These are phyloP conservation scores for Acanthurus leucopareius DNA, from an alignment of 2,797 vertebrate species.

Conservation along the genomic window DNA sequence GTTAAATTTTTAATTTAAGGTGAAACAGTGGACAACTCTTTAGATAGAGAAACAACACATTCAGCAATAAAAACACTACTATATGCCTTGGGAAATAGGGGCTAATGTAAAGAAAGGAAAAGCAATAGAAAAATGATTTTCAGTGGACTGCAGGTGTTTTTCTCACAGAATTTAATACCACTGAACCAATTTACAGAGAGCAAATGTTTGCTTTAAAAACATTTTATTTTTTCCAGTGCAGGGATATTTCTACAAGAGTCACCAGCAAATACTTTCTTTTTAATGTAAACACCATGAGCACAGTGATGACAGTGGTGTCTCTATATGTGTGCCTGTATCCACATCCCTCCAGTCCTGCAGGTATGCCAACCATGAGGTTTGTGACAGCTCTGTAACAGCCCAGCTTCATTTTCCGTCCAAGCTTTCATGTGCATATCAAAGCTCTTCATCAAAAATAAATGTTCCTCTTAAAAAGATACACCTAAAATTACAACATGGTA, in stretches of 20 bases:
- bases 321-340: neutral
- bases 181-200: neutral
- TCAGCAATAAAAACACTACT: neutral
- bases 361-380: neutral
- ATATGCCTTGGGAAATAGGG: neutral
- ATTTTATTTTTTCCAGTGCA: neutral
- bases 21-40: neutral
- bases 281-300: neutral
- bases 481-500: constrained; percentile 35
- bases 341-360: constrained; percentile 14
- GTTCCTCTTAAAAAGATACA: constrained; percentile 25
- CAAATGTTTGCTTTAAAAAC: constrained; percentile 2
- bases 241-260: neutral
- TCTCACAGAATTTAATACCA: neutral
- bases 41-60: constrained; percentile 1
- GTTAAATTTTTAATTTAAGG: neutral
- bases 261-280: neutral
- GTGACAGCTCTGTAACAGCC: constrained; percentile 15
- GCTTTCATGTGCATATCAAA: constrained; percentile 63
- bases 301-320: neutral
- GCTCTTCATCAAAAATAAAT: constrained; percentile 54
- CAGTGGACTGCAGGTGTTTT: neutral
- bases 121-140: neutral
- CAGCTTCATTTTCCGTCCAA: constrained; percentile 31
- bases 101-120: neutral